A percentile compares a stretch with the other conserved stretches of the same genome.
These are phyloP conservation scores for Barypeithes pellucidus DNA, from an alignment of 2,888 invertebrate species.

Conservation along the genomic window DNA sequence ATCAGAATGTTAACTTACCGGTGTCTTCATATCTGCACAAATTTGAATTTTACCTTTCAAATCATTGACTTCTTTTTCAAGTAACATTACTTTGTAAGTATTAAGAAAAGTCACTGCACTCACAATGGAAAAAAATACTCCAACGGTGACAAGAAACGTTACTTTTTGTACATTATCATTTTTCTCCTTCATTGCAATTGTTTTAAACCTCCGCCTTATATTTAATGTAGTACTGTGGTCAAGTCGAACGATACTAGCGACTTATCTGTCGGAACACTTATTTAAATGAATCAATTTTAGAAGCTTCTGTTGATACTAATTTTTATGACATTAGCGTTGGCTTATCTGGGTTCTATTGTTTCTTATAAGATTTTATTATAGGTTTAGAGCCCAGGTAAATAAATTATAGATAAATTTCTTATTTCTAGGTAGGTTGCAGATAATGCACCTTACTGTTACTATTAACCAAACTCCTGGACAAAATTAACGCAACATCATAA, in stretches of 20 bases:
- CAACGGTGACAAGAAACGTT: not conserved
- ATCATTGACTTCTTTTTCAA: conserved; percentile 2
- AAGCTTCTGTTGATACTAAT: conserved; percentile 38
- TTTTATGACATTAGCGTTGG: conserved; percentile 22
- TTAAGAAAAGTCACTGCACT: conserved; percentile 13
- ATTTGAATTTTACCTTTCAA: not conserved
- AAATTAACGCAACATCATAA: no score
- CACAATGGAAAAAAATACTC: not conserved
- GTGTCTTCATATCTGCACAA: not conserved
- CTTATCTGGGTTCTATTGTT: not conserved
- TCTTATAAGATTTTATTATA: not conserved
- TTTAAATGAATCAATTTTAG: conserved; percentile 47
- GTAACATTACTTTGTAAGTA: not conserved
- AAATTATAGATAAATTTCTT: not conserved
- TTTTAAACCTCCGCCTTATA: not conserved
- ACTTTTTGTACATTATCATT: not conserved
- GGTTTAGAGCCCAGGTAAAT: not conserved
- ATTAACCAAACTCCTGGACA: no score
- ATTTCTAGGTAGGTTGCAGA: not conserved
- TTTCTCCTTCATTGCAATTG: conserved; percentile 8
- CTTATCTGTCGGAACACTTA: conserved; percentile 46
- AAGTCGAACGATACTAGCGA: conserved; percentile 36
- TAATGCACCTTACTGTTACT: not conserved
- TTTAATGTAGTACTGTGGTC: conserved; percentile 28
- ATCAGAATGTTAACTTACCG: conserved; percentile 2